A percentile compares a stretch with the other conserved stretches of the same genome.
Conservation (phyloP, 2,113 vertebrate species). For the Zonotrichia leucophrys region DNA sequence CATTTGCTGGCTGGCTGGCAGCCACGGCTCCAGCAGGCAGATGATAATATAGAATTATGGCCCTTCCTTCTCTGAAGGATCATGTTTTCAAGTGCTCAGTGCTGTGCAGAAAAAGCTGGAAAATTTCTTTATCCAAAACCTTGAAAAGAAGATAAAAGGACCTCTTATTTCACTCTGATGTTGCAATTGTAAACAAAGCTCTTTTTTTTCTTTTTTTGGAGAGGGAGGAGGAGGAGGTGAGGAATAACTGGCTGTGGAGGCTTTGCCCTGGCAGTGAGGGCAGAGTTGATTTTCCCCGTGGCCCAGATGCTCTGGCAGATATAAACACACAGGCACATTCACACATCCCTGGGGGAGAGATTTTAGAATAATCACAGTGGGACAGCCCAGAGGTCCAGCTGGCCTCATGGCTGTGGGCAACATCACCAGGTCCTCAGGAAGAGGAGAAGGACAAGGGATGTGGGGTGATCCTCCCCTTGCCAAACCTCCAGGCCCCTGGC, state of each 20-base stretch:
- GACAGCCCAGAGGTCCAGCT: background rate
- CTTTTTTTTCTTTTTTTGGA: background rate
- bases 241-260: background rate
- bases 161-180: background rate
- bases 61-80: background rate
- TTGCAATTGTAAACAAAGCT: background rate
- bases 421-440: background rate
- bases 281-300: background rate
- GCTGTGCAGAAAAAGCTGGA: background rate
- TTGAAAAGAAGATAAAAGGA: background rate
- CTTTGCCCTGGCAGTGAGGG: background rate
- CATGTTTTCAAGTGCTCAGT: background rate
- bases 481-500: background rate
- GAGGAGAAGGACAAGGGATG: background rate
- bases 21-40: background rate
- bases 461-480: background rate
- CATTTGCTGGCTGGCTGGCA: constrained; percentile 8
- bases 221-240: background rate
- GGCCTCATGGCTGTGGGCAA: background rate
- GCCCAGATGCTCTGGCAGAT: background rate
- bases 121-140: background rate
- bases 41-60: background rate
- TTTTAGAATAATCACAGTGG: background rate
- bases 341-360: background rate
- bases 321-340: background rate